These are phyloP conservation scores for Tympanuchus pallidicinctus DNA, from an alignment of 2,113 vertebrate species.

Conservation along the genomic window DNA sequence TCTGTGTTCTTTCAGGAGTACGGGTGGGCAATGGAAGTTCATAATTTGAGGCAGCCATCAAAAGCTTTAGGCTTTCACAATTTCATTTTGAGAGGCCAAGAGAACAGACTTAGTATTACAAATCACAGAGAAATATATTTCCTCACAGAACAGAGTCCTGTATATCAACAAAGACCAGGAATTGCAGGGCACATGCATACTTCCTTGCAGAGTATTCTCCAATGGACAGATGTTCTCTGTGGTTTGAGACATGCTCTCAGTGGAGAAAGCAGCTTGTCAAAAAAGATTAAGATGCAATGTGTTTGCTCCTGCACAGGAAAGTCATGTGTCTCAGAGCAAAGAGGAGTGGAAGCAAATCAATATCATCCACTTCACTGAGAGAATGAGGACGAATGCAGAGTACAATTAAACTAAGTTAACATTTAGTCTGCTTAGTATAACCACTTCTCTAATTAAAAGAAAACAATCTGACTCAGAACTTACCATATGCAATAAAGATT, in stretches of 20 bases:
- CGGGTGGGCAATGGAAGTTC: neutral
- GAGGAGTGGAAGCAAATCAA: neutral
- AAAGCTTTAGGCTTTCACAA: neutral
- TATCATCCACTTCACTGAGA: neutral
- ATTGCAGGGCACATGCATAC: neutral
- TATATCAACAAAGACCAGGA: slow-evolving; percentile 11
- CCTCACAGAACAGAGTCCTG: neutral
- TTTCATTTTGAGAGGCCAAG: neutral
- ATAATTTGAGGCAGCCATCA: neutral
- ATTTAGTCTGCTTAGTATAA: neutral
- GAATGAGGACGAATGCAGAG: neutral
- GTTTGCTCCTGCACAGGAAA: slow-evolving; percentile 1
- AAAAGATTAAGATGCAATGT: slow-evolving; percentile 7
- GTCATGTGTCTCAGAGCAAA: neutral
- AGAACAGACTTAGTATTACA: neutral
- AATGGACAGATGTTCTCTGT: neutral
- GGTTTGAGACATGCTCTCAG: neutral
- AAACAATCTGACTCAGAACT: neutral
- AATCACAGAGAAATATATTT: neutral
- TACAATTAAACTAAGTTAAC: neutral
- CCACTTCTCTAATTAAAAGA: neutral
- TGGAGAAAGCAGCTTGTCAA: slow-evolving; percentile 7
- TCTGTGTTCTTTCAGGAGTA: neutral
- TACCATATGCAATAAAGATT: neutral
- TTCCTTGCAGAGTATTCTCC: neutral